phyloP scores from a whole-genome alignment of 2,113 vertebrate genomes.

The Mirza zaza region DNA sequence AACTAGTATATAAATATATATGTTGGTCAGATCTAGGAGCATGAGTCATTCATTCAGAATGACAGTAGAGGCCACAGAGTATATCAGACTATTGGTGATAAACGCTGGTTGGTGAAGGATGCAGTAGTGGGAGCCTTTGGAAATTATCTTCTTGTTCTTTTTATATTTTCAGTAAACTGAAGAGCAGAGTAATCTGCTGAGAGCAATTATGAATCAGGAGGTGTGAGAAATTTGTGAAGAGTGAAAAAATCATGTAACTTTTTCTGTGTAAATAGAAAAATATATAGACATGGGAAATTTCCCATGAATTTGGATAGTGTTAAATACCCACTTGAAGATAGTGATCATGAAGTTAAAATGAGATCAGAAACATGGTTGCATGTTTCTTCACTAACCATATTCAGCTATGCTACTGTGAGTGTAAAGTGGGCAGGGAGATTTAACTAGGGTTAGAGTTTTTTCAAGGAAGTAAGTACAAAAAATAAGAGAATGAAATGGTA shows the following conservation, averaged over 20 bases:
- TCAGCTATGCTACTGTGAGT: neutral
- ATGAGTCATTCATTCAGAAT: neutral
- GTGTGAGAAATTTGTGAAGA: neutral
- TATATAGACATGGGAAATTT: neutral
- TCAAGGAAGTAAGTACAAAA: neutral
- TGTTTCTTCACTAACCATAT: neutral
- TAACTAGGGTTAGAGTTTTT: neutral
- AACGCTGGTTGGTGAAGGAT: neutral
- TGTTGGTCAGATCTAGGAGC: neutral
- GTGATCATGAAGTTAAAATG: neutral
- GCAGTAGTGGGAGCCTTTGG: neutral
- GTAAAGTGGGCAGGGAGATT: neutral
- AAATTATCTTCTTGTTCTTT: neutral
- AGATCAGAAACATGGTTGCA: neutral
- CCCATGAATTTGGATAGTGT: neutral
- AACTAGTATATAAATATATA: neutral
- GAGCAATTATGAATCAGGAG: neutral
- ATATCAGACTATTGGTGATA: neutral
- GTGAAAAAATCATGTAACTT: neutral
- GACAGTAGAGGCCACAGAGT: neutral
- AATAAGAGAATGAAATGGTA: neutral
- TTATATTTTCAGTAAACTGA: neutral
- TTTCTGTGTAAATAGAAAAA: neutral
- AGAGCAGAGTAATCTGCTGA: neutral
- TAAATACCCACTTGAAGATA: neutral